Conservation (phyloP, 2,888 invertebrate genomes). For the Drosophila anceps region DNA sequence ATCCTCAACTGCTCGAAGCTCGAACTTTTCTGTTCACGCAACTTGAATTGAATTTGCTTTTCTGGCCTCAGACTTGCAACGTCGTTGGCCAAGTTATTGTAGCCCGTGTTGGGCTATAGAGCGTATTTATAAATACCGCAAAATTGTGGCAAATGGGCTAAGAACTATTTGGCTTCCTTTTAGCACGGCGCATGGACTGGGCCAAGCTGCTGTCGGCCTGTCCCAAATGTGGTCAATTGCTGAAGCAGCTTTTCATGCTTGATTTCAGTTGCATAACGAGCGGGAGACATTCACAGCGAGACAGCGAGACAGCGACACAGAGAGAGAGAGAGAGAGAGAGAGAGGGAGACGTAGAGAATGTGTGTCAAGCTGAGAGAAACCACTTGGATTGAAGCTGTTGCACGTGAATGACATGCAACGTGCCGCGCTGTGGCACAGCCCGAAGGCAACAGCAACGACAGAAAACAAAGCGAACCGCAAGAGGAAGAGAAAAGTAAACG, state of each 20-base stretch:
- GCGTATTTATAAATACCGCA: constrained; percentile 60
- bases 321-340: constrained; percentile 29
- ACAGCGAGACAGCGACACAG: constrained; percentile 31
- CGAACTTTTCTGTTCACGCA: not conserved
- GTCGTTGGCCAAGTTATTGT: not conserved
- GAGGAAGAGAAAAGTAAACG: constrained; percentile 28
- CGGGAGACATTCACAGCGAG: not conserved
- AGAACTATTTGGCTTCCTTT: constrained; percentile 79
- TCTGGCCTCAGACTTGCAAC: not conserved
- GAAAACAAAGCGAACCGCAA: constrained; percentile 23
- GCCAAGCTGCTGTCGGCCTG: constrained; percentile 52
- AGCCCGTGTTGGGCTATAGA: not conserved
- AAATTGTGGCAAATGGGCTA: constrained; percentile 72
- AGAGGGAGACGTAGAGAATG: constrained; percentile 37
- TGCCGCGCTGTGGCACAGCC: constrained; percentile 8
- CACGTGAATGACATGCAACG: constrained; percentile 46
- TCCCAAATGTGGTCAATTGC: constrained; percentile 80
- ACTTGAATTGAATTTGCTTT: not conserved
- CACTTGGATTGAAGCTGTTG: constrained; percentile 16
- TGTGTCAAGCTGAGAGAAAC: constrained; percentile 55
- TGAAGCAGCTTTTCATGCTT: constrained; percentile 63
- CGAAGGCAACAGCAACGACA: constrained; percentile 35
- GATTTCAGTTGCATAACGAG: constrained; percentile 71
- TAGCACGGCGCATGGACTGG: not conserved
- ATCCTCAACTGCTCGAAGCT: not conserved